Percentiles rank a stretch among this genome's conserved stretches.
Conservation (phyloP, 2,797 vertebrate species). For the Chelon labrosus region DNA sequence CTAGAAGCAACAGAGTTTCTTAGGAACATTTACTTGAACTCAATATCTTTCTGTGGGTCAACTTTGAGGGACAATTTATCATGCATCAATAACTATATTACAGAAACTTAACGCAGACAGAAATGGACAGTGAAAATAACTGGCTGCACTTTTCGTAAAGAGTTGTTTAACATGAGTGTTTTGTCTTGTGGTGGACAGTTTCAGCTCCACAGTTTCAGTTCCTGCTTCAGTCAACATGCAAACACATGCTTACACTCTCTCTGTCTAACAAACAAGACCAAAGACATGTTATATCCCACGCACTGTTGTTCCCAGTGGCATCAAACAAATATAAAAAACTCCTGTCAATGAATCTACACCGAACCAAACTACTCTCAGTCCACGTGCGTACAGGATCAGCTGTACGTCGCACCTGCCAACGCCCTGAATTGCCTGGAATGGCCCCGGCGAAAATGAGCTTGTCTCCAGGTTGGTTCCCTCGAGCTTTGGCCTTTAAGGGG, state of each 20-base stretch:
- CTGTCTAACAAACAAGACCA: not conserved
- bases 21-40: not conserved
- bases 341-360: constrained; percentile 3
- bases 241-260: not conserved
- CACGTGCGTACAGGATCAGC: not conserved
- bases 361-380: not conserved
- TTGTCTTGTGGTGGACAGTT: constrained; percentile 4
- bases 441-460: constrained; percentile 71
- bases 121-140: too few relatives aligned
- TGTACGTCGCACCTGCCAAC: constrained; percentile 15
- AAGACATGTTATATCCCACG: not conserved
- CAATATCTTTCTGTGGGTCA: not conserved
- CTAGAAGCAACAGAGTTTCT: not conserved
- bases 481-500: constrained; percentile 63
- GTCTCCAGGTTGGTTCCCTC: constrained; percentile 51
- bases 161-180: not conserved
- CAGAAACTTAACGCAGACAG: too few relatives aligned
- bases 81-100: not conserved
- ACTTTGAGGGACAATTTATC: not conserved
- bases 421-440: constrained; percentile 48
- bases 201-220: not conserved
- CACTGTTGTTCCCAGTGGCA: not conserved
- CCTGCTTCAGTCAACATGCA: not conserved
- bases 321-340: constrained; percentile 3
- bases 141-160: not conserved